phyloP scores from a whole-genome alignment of 2,113 vertebrate genomes.

The Hypomesus transpacificus region DNA sequence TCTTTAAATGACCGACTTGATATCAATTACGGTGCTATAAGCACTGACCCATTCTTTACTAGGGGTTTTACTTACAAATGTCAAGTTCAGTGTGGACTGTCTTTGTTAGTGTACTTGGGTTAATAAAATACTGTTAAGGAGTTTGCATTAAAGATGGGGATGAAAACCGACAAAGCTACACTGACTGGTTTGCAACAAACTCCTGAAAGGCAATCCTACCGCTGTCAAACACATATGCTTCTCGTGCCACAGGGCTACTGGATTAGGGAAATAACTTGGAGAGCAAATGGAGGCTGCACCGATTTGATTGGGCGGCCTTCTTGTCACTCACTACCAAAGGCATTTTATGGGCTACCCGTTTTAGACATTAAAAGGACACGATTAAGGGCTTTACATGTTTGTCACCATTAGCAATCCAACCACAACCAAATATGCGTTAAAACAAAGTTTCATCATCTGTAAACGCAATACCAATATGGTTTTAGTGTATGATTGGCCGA shows the following conservation, averaged over 20 bases:
- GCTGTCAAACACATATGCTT: conserved; percentile 51
- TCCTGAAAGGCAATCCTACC: background rate
- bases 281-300: conserved; percentile 65
- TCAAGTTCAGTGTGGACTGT: too few species aligned
- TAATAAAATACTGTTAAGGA: too few species aligned
- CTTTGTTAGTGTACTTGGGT: too few species aligned
- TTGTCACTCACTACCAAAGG: conserved; percentile 48
- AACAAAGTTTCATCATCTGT: background rate
- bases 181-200: background rate
- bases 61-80: too few species aligned
- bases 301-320: conserved; percentile 50
- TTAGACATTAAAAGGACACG: conserved; percentile 46
- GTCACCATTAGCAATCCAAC: background rate
- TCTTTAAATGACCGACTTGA: background rate
- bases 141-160: background rate
- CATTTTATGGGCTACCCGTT: conserved; percentile 34
- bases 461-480: too few species aligned
- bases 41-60: background rate
- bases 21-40: background rate
- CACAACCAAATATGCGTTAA: background rate
- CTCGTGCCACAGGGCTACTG: conserved; percentile 28
- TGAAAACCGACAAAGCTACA: background rate
- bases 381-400: conserved; percentile 35
- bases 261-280: conserved; percentile 49
- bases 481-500: too few species aligned